Evolutionary conservation across 1,140 invertebrate species (phyloP).

Genomic region (Rhysida immarginata): DNA sequence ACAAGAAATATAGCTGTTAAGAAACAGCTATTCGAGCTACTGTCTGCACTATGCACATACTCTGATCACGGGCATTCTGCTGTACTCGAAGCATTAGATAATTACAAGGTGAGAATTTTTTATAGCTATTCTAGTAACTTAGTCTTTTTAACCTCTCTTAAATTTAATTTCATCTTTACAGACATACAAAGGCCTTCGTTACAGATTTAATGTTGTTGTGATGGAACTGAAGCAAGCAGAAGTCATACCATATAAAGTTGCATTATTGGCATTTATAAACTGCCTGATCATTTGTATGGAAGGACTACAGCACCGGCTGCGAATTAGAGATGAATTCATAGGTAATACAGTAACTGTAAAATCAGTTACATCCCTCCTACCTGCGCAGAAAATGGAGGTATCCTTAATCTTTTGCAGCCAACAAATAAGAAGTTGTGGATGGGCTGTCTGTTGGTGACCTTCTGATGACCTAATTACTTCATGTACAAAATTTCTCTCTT

Average conservation of each 20-base stretch:
- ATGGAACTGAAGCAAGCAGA: constrained; percentile 31
- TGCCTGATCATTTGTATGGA: constrained; percentile 35
- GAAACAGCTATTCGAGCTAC: background rate
- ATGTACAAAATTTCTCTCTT: too few relatives aligned
- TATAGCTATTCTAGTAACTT: too few relatives aligned
- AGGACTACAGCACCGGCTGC: constrained; percentile 26
- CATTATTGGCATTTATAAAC: constrained; percentile 36
- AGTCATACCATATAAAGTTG: constrained; percentile 28
- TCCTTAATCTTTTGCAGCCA: too few relatives aligned
- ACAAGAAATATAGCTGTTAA: background rate
- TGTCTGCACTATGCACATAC: background rate
- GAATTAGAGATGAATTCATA: constrained; percentile 35
- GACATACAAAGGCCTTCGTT: constrained; percentile 17
- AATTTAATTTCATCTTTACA: constrained; percentile 9
- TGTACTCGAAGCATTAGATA: background rate
- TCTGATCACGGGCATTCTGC: background rate
- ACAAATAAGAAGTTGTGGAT: too few relatives aligned
- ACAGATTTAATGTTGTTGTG: constrained; percentile 33
- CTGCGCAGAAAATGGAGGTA: too few relatives aligned
- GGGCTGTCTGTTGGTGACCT: too few relatives aligned
- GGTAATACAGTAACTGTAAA: too few relatives aligned
- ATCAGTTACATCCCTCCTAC: too few relatives aligned
- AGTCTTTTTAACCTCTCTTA: too few relatives aligned
- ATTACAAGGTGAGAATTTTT: background rate
- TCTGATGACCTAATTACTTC: too few relatives aligned